phyloP scores from a whole-genome alignment of 2,888 invertebrate species.

The Epinotia brunnichana region DNA sequence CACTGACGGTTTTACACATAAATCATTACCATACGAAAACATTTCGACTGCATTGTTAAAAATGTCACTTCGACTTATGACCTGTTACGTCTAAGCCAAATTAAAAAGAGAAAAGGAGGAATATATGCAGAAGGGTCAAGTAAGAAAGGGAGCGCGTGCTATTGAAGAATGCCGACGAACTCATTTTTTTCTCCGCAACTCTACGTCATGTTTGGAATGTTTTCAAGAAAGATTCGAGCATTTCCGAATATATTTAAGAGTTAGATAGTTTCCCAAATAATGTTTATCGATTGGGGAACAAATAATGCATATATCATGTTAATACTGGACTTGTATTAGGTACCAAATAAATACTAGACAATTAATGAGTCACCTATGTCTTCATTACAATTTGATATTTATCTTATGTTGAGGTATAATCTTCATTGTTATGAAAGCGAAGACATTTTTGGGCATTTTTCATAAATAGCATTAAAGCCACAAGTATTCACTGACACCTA shows the following conservation, averaged over 20 bases:
- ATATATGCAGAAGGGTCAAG: conserved; percentile 58
- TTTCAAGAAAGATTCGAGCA: conserved; percentile 27
- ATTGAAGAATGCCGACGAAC: conserved; percentile 74
- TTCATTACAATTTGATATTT: not conserved
- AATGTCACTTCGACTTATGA: conserved; percentile 82
- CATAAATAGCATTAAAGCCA: not conserved
- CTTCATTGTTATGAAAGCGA: not conserved
- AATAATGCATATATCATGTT: not conserved
- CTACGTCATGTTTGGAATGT: conserved; percentile 42
- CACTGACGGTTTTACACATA: conserved; percentile 77
- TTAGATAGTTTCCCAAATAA: not conserved
- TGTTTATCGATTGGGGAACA: not conserved
- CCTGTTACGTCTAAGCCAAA: conserved; percentile 79
- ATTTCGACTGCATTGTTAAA: conserved; percentile 81
- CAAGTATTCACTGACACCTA: conserved; percentile 17
- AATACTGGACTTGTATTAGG: not conserved
- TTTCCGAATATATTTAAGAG: conserved; percentile 8
- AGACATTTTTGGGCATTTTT: not conserved
- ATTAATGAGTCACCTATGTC: not conserved
- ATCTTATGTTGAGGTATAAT: not conserved
- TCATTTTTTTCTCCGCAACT: conserved; percentile 46
- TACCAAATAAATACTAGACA: not conserved
- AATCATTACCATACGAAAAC: conserved; percentile 83
- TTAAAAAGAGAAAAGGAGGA: conserved; percentile 70
- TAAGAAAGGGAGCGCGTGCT: conserved; percentile 60